Conservation (phyloP, 2,113 vertebrate species). For the Ptilorrhoa leucosticta region DNA sequence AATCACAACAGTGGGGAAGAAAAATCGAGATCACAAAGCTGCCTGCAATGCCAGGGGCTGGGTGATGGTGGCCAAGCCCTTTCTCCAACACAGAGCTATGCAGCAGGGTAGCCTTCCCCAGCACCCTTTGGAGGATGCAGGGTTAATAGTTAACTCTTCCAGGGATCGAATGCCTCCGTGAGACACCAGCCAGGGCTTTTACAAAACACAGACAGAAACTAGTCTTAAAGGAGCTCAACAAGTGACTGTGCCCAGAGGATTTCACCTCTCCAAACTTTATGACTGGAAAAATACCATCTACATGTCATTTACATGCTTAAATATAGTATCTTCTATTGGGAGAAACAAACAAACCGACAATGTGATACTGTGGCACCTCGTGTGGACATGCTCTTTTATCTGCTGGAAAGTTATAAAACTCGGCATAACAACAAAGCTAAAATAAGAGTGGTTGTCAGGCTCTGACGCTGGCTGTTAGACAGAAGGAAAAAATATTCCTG, state of each 20-base stretch:
- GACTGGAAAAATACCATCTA: constrained; percentile 75
- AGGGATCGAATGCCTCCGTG: fast-evolving
- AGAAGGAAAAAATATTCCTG: constrained; percentile 18
- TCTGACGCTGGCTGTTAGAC: constrained; percentile 33
- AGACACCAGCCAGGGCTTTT: not conserved
- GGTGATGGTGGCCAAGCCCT: not conserved
- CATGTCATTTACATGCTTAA: constrained; percentile 78
- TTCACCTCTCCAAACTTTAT: constrained; percentile 67
- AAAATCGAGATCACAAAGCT: not conserved
- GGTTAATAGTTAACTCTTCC: constrained; percentile 55
- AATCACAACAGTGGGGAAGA: not conserved
- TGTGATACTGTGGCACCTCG: constrained; percentile 46
- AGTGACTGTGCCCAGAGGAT: constrained; percentile 21
- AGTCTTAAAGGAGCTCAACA: not conserved
- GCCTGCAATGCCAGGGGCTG: not conserved
- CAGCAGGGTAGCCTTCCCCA: not conserved
- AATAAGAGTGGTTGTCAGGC: constrained; percentile 57
- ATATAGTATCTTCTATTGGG: constrained; percentile 73
- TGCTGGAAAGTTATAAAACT: constrained; percentile 60
- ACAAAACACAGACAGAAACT: not conserved
- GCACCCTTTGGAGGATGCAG: constrained; percentile 18
- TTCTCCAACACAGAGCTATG: not conserved
- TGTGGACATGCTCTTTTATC: constrained; percentile 48
- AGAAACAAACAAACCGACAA: constrained; percentile 63
- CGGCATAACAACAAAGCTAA: constrained; percentile 39